Conservation (phyloP, 2,888 invertebrate species). For the Sinotaia quadrata region DNA sequence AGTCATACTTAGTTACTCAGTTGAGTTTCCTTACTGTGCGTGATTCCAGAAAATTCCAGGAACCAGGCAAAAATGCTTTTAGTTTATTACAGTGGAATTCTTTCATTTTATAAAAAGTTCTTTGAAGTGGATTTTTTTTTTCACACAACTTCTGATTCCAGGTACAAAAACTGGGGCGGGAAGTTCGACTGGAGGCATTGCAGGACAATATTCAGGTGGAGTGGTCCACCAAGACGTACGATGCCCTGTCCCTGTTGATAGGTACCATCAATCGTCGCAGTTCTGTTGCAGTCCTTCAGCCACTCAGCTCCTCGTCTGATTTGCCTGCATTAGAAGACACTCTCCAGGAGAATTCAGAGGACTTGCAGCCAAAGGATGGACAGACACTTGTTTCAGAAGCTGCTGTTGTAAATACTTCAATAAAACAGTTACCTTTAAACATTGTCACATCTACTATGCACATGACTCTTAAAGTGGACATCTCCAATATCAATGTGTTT, state of each 20-base stretch:
- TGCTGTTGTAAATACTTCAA: neutral
- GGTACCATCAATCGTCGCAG: constrained; percentile 42
- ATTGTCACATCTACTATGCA: neutral
- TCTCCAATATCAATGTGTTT: constrained; percentile 58
- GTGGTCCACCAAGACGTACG: constrained; percentile 59
- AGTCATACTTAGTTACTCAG: too few relatives aligned
- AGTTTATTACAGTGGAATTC: neutral
- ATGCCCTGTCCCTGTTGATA: constrained; percentile 50
- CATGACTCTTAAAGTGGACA: constrained; percentile 40
- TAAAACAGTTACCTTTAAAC: constrained; percentile 11
- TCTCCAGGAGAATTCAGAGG: neutral
- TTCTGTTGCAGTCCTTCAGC: neutral
- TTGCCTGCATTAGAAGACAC: neutral
- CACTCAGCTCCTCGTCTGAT: neutral
- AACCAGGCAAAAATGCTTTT: neutral
- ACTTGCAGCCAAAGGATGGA: neutral
- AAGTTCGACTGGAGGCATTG: constrained; percentile 58
- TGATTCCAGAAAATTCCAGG: neutral
- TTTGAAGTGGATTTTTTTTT: neutral
- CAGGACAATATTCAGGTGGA: constrained; percentile 65
- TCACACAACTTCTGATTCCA: too few relatives aligned
- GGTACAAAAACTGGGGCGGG: constrained; percentile 56
- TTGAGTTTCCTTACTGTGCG: neutral
- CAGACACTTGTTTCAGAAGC: neutral
- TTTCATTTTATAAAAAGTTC: neutral